Evolutionary conservation across 1,140 invertebrate genomes (phyloP), one percentile per base, ranked within the genome.

Genomic region (Neotoxoptera formosana): DNA sequence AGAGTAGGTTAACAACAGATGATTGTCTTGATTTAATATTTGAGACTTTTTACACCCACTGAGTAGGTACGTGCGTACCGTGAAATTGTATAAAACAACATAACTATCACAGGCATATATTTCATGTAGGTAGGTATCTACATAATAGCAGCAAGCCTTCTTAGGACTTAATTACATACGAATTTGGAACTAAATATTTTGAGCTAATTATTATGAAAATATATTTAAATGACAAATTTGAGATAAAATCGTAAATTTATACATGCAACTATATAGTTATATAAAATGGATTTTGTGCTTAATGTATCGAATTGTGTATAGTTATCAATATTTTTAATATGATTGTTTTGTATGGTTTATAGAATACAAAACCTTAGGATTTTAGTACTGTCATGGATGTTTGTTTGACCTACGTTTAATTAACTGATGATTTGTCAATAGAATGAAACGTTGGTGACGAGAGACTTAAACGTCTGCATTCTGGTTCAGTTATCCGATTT

Each of bases 1-100:
- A 90, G 34, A 90, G 53, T 90, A 90, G 56, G 89, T 90, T 90
- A 90, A 90, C 89, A 67, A 67, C 25, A 20, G 25, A 67, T 47
- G 30, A 60, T 90, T 60, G 17, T 67, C 53, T 51, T n/a, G 36
- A 67, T 90, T 90, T 67, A 67, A 67, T 45, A 60, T 90, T 41
- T 45, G 25, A n/a, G 23, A 67, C 41, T 90, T 67, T 90, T 90
- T 90, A 67, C 89, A 90, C 89, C 53, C 56, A 67, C 89, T 9
- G 88, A 90, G 36, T n/a, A n/a, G n/a, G n/a, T 90, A 90, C 89
- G 89, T 67, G 89, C 89, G 30, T 90, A 90, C 11, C 89, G 25
- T 67, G 41, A 90, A 67, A 67, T 56, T 14, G 41, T 67, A n/a
- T 41, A 60, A 90, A 45, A 56, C 20, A 53, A 56, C 30, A 87